Conservation (phyloP, 2,797 vertebrate genomes). For the Premnoplex brunnescens region DNA sequence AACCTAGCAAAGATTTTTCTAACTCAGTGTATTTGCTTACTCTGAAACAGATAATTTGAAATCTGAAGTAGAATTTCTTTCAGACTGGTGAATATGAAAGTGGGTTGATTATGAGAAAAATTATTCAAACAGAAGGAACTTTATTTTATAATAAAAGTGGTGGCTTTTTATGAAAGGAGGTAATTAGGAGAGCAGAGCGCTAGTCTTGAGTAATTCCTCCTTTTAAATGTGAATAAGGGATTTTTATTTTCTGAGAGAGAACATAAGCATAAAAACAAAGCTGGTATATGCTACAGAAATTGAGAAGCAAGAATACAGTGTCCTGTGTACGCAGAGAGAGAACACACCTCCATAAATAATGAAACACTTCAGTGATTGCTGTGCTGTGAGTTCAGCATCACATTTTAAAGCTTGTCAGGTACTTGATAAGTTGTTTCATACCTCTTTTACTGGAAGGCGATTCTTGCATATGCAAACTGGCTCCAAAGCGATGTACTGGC, state of each 20-base stretch:
- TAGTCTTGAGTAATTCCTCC: not conserved
- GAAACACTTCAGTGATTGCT: slow-evolving; percentile 6
- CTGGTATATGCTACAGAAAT: not conserved
- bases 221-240: not conserved
- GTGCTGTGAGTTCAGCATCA: not conserved
- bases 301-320: not conserved
- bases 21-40: not conserved
- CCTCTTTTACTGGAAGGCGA: not conserved
- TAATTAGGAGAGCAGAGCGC: not conserved
- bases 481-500: accelerated
- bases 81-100: not conserved
- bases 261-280: not conserved
- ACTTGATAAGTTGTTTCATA: not conserved
- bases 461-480: not conserved
- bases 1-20: not conserved
- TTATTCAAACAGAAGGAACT: not conserved
- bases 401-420: not conserved
- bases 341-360: slow-evolving; percentile 65
- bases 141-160: not conserved
- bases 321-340: not conserved
- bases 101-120: not conserved
- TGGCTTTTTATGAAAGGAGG: not conserved
- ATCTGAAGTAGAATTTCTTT: not conserved
- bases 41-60: not conserved
- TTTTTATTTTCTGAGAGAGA: not conserved